Percentiles rank a stretch among this genome's conserved stretches.
These are phyloP conservation scores for Zophobas atratus DNA, from an alignment of 1,140 invertebrate genomes.

Conservation along the genomic window DNA sequence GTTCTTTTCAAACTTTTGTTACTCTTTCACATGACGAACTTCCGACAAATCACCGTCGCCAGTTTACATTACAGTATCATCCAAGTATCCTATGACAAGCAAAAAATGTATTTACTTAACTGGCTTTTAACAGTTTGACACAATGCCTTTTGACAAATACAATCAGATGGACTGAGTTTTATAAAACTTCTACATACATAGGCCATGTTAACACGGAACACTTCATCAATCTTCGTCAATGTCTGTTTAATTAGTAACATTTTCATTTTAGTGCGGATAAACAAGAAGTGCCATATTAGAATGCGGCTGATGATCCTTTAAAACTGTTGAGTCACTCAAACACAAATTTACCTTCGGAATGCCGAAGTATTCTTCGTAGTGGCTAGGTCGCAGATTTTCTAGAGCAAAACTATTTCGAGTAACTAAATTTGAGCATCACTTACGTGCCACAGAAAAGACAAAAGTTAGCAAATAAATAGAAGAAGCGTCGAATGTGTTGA, in stretches of 20 bases:
- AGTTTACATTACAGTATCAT: conserved; percentile 24
- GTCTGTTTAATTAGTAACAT: conserved; percentile 1
- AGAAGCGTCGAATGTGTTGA: conserved; percentile 50
- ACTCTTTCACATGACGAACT: conserved; percentile 2
- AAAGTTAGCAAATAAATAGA: conserved; percentile 51
- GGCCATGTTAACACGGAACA: neutral
- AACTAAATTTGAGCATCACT: conserved; percentile 1
- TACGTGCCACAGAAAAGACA: neutral
- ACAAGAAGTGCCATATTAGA: too few relatives aligned
- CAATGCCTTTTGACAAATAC: conserved; percentile 6
- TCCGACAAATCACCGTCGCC: conserved; percentile 29
- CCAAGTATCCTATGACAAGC: conserved; percentile 12
- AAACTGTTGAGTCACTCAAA: too few relatives aligned
- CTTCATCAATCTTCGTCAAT: conserved; percentile 1
- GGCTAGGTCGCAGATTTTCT: too few relatives aligned
- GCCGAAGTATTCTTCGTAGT: too few relatives aligned
- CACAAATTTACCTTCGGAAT: too few relatives aligned
- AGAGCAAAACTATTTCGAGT: neutral
- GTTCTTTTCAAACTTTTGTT: conserved; percentile 8
- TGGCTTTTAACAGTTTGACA: conserved; percentile 24
- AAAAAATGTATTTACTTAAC: conserved; percentile 25
- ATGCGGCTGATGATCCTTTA: too few relatives aligned
- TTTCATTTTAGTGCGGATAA: neutral
- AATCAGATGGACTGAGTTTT: conserved; percentile 8
- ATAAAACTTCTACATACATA: neutral